Percentiles rank a stretch among this genome's conserved stretches.
phyloP scores from a whole-genome alignment of 2,113 vertebrate species.

The Podarcis raffonei region DNA sequence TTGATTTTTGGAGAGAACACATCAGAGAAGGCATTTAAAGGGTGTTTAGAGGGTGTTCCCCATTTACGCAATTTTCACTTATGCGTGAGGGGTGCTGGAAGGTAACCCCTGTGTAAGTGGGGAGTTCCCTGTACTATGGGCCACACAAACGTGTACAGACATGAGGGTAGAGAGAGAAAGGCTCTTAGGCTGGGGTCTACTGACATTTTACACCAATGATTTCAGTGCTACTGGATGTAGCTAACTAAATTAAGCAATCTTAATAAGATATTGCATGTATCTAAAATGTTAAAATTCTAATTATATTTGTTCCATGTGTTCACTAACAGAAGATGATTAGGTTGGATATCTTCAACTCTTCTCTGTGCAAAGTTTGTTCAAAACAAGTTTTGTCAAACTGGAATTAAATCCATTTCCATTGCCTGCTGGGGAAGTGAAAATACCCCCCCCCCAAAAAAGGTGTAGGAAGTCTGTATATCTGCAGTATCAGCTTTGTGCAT shows the following conservation, averaged over 20 bases:
- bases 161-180: neutral
- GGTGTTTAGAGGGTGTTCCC: too few relatives aligned
- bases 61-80: too few relatives aligned
- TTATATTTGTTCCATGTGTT: neutral
- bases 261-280: neutral
- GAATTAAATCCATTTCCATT: neutral
- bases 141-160: neutral
- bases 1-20: too few relatives aligned
- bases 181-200: neutral
- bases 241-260: neutral
- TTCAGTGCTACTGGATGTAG: neutral
- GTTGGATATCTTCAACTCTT: neutral
- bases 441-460: neutral
- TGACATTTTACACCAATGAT: neutral
- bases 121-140: too few relatives aligned
- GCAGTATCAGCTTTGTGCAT: neutral
- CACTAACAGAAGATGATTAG: neutral
- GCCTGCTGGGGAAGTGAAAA: neutral
- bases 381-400: neutral
- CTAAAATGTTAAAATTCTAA: neutral
- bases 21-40: too few relatives aligned
- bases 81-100: too few relatives aligned
- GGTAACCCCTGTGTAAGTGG: too few relatives aligned
- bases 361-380: neutral
- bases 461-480: neutral